Evolutionary conservation across 2,888 invertebrate species (phyloP), one percentile per base, ranked within the genome.

Genomic region (Xanthia togata): DNA sequence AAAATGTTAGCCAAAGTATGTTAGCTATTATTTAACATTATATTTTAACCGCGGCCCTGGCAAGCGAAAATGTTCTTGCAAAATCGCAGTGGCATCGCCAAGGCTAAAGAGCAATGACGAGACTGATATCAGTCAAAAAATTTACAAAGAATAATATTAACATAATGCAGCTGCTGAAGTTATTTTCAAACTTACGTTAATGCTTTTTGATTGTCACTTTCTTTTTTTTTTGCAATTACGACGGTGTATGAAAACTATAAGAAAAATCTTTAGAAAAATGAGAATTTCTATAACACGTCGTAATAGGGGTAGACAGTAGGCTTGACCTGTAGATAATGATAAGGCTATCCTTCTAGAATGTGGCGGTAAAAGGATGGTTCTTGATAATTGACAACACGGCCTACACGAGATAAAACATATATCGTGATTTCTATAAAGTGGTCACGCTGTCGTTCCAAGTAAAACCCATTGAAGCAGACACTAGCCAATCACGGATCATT

Each of bases 81-180:
- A 89, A 86, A 89, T 78, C 57, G 38, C 74, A 65, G 81, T 78
- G 70, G 81, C 85, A 87, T 87, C 87, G 55, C 71, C 88, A 88
- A 88, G 88, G 88, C 77, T 79, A 70, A 67, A 78, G 68, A 78
- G 75, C 70, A 78, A 76, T 81, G 76, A 80, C 76, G 59, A 72
- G 71, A 53, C 73, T 78, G 78, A 76, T 83, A 81, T 68, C 38
- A 75, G 63, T 76, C 41, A 81, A 86, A 83, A 70, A 83, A 74
- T 6, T 68, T 23, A 72, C 62, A 76, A 75, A 63, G 67, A 70
- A 69, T 57, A 35, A 57, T 47, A 59, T 75, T 81, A 68, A 64
- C 73, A 79, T 79, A 81, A 72, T 72, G 55, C 44, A 41, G 55
- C 44, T 80, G 59, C 44, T 80, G 59, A 70, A 73, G 23, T 67